Conservation (phyloP, 1,140 invertebrate species). For the Euschistus heros region DNA sequence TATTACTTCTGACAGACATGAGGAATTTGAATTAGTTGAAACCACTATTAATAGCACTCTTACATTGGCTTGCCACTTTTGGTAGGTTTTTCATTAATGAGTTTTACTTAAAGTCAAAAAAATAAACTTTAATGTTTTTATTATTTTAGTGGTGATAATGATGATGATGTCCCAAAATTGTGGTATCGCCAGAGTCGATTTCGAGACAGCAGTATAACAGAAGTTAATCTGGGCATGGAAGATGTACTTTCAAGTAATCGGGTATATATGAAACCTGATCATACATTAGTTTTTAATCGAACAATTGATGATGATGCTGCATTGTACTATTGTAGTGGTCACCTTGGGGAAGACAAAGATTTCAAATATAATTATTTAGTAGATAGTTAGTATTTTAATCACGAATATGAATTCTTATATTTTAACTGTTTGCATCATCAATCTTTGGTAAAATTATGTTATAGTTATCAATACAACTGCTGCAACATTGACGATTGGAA, state of each 20-base stretch:
- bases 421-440: neutral
- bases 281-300: neutral
- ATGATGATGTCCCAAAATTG: slow-evolving; percentile 7
- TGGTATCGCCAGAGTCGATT: slow-evolving; percentile 1
- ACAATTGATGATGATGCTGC: neutral
- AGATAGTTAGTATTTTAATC: neutral
- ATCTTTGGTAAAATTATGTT: neutral
- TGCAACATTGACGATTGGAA: neutral
- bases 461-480: neutral
- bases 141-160: slow-evolving; percentile 5
- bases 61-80: neutral
- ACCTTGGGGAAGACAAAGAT: neutral
- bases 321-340: slow-evolving; percentile 6
- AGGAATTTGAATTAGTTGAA: slow-evolving; percentile 8
- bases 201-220: neutral
- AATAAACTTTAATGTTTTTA: neutral
- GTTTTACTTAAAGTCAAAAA: neutral
- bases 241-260: neutral
- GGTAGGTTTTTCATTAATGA: neutral
- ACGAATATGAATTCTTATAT: neutral
- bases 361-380: slow-evolving; percentile 4
- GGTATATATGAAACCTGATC: slow-evolving; percentile 14
- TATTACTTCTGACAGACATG: neutral
- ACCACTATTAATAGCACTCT: neutral
- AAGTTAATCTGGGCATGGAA: slow-evolving; percentile 7